phyloP scores from a whole-genome alignment of 1,140 invertebrate species.

The Temnothorax nylanderi region DNA sequence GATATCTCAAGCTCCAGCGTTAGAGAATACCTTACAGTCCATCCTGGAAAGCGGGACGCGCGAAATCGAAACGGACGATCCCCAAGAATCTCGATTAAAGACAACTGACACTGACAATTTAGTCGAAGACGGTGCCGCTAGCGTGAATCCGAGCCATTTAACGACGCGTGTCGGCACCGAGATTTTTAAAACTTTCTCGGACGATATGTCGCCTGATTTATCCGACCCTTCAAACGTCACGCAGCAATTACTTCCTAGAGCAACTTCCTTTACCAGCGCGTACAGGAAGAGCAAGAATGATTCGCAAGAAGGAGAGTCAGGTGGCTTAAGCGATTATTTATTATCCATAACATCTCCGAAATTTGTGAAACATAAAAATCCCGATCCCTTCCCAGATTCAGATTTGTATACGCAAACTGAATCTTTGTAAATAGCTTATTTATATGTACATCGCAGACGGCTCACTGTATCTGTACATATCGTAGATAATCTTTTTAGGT shows the following conservation, averaged over 20 bases:
- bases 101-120: neutral
- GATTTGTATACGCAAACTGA: conserved; percentile 73
- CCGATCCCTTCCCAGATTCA: conserved; percentile 52
- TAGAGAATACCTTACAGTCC: conserved; percentile 76
- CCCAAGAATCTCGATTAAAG: neutral
- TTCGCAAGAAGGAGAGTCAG: conserved; percentile 61
- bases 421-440: conserved; percentile 73
- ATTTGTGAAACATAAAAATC: conserved; percentile 44
- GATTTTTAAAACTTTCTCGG: neutral
- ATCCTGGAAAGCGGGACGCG: conserved; percentile 70
- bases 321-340: conserved; percentile 79
- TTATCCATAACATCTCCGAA: conserved; percentile 74
- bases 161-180: neutral
- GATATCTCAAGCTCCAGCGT: conserved; percentile 33
- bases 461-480: conserved; percentile 59
- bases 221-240: conserved; percentile 51
- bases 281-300: conserved; percentile 17
- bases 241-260: conserved; percentile 37
- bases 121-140: neutral
- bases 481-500: conserved; percentile 9
- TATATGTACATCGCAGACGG: conserved; percentile 10
- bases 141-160: neutral
- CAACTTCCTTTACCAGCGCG: neutral
- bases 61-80: neutral
- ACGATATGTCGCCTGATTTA: neutral